A percentile compares a stretch with the other conserved stretches of the same genome.
Conservation (phyloP, 2,797 vertebrate genomes). For the Parambassis ranga region DNA sequence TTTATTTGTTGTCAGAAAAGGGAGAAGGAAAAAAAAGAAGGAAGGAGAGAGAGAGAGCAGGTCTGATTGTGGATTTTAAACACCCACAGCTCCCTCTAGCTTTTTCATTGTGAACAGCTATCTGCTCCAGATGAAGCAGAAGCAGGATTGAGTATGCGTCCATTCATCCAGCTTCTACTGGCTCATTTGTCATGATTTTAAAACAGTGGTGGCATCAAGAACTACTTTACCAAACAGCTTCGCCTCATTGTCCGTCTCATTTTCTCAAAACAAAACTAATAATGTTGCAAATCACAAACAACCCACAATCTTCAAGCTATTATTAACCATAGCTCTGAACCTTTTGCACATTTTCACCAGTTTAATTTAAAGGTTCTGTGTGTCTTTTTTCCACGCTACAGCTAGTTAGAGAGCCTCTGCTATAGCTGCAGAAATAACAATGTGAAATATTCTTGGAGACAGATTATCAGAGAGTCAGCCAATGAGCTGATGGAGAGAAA, state of each 20-base stretch:
- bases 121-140: conserved; percentile 32
- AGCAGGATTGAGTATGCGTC: not conserved
- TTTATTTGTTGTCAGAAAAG: conserved; percentile 22
- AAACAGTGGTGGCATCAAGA: conserved; percentile 2
- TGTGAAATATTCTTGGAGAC: conserved; percentile 48
- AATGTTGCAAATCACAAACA: conserved; percentile 12
- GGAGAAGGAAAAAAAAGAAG: no score
- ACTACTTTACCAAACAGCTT: conserved; percentile 26
- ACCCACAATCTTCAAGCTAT: not conserved
- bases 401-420: not conserved
- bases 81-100: conserved; percentile 76
- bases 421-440: conserved; percentile 19
- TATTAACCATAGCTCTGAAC: not conserved
- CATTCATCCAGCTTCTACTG: conserved; percentile 26
- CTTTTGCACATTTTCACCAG: not conserved
- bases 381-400: not conserved
- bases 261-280: conserved; percentile 26
- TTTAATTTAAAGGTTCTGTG: not conserved
- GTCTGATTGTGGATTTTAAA: conserved; percentile 27
- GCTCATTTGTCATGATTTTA: conserved; percentile 66
- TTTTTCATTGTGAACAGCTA: conserved; percentile 39
- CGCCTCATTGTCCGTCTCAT: conserved; percentile 3
- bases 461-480: conserved; percentile 38
- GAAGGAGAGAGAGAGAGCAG: not conserved
- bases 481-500: conserved; percentile 42